These are phyloP conservation scores for Acanthosepion pharaonis DNA, from an alignment of 2,888 invertebrate species.

Conservation along the genomic window DNA sequence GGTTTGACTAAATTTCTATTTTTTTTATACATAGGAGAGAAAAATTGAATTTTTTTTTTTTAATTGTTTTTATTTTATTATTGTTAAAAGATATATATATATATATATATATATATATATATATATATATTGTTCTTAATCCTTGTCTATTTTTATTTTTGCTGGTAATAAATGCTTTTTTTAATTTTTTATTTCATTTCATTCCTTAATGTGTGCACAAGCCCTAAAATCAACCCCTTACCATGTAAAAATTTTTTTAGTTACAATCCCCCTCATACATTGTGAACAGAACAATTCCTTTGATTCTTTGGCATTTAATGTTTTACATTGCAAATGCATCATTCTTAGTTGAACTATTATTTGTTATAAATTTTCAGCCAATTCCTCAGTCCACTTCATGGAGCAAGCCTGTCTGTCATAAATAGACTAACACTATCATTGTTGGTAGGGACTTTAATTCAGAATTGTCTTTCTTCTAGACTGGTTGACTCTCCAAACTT, in stretches of 20 bases:
- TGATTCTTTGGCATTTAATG: neutral
- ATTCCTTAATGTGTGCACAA: neutral
- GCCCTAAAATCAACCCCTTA: neutral
- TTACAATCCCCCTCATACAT: neutral
- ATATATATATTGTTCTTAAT: neutral
- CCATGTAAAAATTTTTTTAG: neutral
- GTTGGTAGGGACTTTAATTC: too few species aligned
- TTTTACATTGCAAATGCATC: neutral
- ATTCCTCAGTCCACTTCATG: too few species aligned
- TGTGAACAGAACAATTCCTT: neutral
- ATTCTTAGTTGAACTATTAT: too few species aligned
- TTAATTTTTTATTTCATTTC: neutral
- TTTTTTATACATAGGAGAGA: neutral
- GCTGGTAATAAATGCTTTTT: neutral
- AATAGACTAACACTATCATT: too few species aligned
- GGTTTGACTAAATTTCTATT: neutral
- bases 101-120: neutral
- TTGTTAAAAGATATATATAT: neutral
- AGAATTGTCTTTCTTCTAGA: too few species aligned
- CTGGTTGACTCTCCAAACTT: too few species aligned
- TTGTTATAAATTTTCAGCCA: too few species aligned
- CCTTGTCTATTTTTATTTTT: neutral
- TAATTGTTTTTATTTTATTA: conserved; percentile 14
- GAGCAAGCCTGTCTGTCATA: too few species aligned
- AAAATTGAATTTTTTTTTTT: neutral